A percentile compares a stretch with the other conserved stretches of the same genome.
phyloP scores from a whole-genome alignment of 2,113 vertebrate genomes.

The Notiomystis cincta region DNA sequence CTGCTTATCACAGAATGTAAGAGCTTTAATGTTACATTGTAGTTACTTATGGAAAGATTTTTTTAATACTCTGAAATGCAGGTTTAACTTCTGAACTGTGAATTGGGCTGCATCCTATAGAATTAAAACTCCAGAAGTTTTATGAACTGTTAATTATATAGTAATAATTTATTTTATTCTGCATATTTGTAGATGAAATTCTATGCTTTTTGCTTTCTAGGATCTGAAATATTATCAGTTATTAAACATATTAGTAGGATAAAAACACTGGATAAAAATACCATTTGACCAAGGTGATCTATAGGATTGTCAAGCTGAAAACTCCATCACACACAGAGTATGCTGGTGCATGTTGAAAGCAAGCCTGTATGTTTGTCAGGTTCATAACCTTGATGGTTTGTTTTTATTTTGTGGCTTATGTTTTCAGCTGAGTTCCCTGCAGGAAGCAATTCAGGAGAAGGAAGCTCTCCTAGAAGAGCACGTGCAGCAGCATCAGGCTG shows the following conservation, averaged over 20 bases:
- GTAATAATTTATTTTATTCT: neutral
- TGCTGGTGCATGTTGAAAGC: neutral
- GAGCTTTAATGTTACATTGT: neutral
- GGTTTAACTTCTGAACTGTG: neutral
- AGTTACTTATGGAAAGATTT: neutral
- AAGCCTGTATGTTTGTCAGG: neutral
- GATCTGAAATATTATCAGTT: neutral
- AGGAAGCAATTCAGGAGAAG: slow-evolving; percentile 83
- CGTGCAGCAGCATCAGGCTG: slow-evolving; percentile 83
- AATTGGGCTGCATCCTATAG: neutral
- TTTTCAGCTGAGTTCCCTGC: slow-evolving; percentile 79
- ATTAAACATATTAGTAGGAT: neutral
- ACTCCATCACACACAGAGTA: neutral
- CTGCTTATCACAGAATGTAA: neutral
- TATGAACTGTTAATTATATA: neutral
- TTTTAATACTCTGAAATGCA: neutral
- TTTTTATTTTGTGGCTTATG: neutral
- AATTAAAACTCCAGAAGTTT: neutral
- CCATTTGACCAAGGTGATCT: neutral
- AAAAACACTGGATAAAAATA: neutral
- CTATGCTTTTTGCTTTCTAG: neutral
- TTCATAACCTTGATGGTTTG: neutral
- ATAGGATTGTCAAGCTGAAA: neutral
- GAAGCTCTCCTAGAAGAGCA: slow-evolving; percentile 86
- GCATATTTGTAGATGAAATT: neutral